Evolutionary conservation across 1,140 invertebrate genomes (phyloP), one percentile per base, ranked within the genome.

Genomic region (Phymastichus coffea): DNA sequence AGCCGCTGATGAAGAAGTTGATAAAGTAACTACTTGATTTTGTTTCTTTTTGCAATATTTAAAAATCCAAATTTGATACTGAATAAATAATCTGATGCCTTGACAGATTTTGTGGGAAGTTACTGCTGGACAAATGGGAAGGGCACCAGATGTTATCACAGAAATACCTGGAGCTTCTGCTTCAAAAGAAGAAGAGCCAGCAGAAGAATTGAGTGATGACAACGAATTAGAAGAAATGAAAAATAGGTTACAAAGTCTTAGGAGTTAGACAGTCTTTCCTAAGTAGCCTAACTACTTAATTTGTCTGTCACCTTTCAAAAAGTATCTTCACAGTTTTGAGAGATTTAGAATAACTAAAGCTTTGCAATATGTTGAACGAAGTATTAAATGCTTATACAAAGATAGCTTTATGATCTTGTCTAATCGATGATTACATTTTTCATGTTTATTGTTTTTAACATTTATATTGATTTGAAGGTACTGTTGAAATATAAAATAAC

Each of bases 81-180:
- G 22, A 23, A 43, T 38, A 40, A 40, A 12, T 40, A 17, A 40
- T 40, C n/a, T 62, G 35, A 3, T 55, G 41, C 64, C 63, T 57
- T 64, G 73, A 9, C 64, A 90, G 88, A 86, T 99, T n/a, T 79
- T 99, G 12, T 97, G 89, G 90, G 96, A 99, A 79, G 80, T 99
- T 2, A 98, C 95, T 2, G 89, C 92, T 70, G 97, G 96, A 47
- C 90, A 93, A 75, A 79, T 98, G 46, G 95, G 94, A 25, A 91
- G 91, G 78, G 94, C 94, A 17, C 93, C 93, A 0, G 84, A 88
- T 20, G 87, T 89, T 8, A 87, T 89, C 8, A 82, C 83, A 38
- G 84, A 85, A n/a, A 83, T 84, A 35, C 84, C 85, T 3, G 86
- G 84, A 3, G 80, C 76, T 14, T 83, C 83, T 61, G 81, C 84